Percentiles rank a stretch among this genome's conserved stretches.
These are phyloP conservation scores for Rhamnusium bicolor DNA, from an alignment of 2,888 invertebrate species.

Conservation along the genomic window DNA sequence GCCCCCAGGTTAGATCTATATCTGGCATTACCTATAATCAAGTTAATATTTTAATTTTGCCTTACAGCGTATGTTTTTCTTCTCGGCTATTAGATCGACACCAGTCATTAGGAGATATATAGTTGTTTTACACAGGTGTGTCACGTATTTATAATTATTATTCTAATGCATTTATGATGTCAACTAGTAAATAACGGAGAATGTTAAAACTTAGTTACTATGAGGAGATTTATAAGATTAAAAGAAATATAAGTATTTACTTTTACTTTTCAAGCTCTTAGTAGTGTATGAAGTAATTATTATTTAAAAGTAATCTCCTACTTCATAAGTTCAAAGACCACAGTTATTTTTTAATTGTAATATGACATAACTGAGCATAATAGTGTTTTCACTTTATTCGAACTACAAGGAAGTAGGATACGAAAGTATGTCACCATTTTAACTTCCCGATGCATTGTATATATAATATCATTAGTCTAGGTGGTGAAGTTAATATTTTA, in stretches of 20 bases:
- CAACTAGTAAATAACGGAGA: conserved; percentile 33
- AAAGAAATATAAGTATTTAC: background rate
- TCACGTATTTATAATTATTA: conserved; percentile 35
- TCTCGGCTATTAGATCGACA: conserved; percentile 54
- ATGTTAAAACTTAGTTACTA: background rate
- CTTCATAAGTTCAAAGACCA: background rate
- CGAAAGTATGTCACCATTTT: conserved; percentile 41
- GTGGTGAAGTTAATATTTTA: background rate
- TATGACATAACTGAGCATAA: conserved; percentile 41
- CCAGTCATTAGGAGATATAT: conserved; percentile 47
- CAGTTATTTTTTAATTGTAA: background rate
- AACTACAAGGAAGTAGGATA: conserved; percentile 41
- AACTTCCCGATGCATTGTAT: conserved; percentile 28
- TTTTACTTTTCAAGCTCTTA: background rate
- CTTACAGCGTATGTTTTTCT: conserved; percentile 47
- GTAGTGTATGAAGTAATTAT: background rate
- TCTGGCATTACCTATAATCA: conserved; percentile 46
- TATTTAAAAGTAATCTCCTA: background rate
- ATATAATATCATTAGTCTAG: conserved; percentile 2
- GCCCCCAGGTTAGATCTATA: conserved; percentile 42
- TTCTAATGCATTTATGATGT: conserved; percentile 21
- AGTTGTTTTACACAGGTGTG: conserved; percentile 23
- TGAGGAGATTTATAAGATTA: background rate
- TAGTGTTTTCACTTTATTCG: conserved; percentile 46
- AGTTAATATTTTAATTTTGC: conserved; percentile 52